phyloP scores from a whole-genome alignment of 2,888 invertebrate species.

The Trissolcus brochymenae region DNA sequence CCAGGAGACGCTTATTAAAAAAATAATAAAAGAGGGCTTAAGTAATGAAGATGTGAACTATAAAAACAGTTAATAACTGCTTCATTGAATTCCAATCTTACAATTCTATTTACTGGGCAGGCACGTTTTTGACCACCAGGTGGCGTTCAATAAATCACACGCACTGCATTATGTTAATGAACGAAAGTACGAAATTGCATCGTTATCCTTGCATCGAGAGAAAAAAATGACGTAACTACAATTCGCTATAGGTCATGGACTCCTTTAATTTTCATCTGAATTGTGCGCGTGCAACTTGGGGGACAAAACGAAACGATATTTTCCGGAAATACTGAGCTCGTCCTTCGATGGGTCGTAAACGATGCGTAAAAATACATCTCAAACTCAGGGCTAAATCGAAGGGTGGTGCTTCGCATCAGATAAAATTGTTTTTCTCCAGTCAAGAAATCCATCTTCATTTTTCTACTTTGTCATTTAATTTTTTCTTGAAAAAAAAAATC shows the following conservation, averaged over 20 bases:
- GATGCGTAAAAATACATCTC: slow-evolving; percentile 31
- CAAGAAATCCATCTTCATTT: neutral
- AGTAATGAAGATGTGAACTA: too few species aligned
- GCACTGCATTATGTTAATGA: slow-evolving; percentile 29
- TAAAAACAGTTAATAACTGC: too few species aligned
- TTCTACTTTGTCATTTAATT: neutral
- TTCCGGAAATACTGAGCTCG: slow-evolving; percentile 46
- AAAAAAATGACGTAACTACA: slow-evolving; percentile 7
- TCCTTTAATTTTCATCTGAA: slow-evolving; percentile 12
- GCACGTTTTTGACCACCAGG: slow-evolving; percentile 5
- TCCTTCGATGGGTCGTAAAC: slow-evolving; percentile 41
- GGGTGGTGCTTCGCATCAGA: slow-evolving; percentile 9
- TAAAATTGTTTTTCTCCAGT: neutral
- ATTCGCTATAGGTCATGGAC: slow-evolving; percentile 42
- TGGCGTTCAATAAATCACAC: neutral
- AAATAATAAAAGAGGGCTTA: too few species aligned
- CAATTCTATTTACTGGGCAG: neutral
- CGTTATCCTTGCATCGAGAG: neutral
- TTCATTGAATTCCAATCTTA: too few species aligned
- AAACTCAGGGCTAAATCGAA: slow-evolving; percentile 14
- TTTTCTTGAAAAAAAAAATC: neutral
- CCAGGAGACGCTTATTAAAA: slow-evolving; percentile 6
- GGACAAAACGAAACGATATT: slow-evolving; percentile 36
- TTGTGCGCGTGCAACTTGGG: neutral
- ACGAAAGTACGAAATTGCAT: slow-evolving; percentile 31